Evolutionary conservation across 2,888 invertebrate species (phyloP).

Genomic region (Drosophila fulvimacula): DNA sequence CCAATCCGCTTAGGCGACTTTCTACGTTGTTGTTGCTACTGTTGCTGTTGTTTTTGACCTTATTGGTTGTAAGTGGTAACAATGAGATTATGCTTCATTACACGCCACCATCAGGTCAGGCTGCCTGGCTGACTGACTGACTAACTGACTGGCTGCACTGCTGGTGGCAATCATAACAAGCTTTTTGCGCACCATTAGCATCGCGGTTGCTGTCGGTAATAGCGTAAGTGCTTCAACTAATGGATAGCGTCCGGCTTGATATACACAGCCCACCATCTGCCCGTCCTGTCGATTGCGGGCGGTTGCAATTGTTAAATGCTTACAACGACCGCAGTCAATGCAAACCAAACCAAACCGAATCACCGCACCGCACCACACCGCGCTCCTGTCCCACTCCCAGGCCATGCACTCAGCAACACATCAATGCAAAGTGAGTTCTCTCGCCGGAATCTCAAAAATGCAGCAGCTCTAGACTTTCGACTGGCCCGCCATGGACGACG

Average conservation of each 20-base stretch:
- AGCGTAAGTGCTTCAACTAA: slow-evolving; percentile 73
- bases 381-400: not conserved
- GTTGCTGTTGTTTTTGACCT: slow-evolving; percentile 56
- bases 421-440: slow-evolving; percentile 66
- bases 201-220: slow-evolving; percentile 70
- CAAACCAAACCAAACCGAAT: slow-evolving; percentile 10
- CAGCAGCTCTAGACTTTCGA: slow-evolving; percentile 61
- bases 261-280: not conserved
- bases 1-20: slow-evolving; percentile 72
- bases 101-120: slow-evolving; percentile 47
- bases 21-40: slow-evolving; percentile 7
- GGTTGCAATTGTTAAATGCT: slow-evolving; percentile 66
- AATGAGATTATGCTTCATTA: slow-evolving; percentile 81
- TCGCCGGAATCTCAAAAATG: slow-evolving; percentile 76
- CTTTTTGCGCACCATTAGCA: slow-evolving; percentile 75
- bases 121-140: slow-evolving; percentile 15
- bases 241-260: slow-evolving; percentile 55
- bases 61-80: slow-evolving; percentile 78
- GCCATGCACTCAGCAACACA: slow-evolving; percentile 23
- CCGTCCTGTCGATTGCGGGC: slow-evolving; percentile 1
- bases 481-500: slow-evolving; percentile 35
- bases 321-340: slow-evolving; percentile 28
- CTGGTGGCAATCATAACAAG: slow-evolving; percentile 75
- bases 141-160: slow-evolving; percentile 19
- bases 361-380: slow-evolving; percentile 10